Conservation (phyloP, 2,113 vertebrate genomes). For the Rafetus swinhoei region DNA sequence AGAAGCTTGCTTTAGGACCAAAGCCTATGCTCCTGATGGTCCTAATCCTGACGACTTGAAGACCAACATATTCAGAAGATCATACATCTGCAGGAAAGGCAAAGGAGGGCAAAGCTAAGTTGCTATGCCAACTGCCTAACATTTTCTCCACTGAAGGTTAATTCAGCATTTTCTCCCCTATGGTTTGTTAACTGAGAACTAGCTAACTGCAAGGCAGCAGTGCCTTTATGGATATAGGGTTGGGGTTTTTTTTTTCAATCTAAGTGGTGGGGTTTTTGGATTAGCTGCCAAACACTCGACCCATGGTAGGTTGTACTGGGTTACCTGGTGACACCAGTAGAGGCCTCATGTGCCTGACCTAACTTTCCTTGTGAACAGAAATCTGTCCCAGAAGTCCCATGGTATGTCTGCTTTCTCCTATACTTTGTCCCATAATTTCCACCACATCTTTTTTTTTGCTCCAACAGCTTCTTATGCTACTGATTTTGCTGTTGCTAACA, state of each 20-base stretch:
- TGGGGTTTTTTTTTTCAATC: too few species aligned
- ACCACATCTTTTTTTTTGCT: neutral
- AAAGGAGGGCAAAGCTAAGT: neutral
- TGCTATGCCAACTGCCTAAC: neutral
- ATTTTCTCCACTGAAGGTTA: neutral
- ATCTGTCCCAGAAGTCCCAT: neutral
- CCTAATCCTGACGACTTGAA: neutral
- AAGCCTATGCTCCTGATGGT: neutral
- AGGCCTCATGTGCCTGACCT: neutral
- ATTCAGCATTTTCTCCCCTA: neutral
- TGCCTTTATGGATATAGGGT: neutral
- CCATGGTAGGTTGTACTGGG: neutral
- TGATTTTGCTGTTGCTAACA: neutral
- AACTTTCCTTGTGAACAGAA: neutral
- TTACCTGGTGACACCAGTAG: neutral
- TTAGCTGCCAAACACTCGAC: neutral
- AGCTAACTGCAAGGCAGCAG: neutral
- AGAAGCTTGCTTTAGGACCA: neutral
- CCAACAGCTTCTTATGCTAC: neutral
- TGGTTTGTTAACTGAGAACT: neutral
- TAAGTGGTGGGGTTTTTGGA: neutral
- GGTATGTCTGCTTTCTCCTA: neutral
- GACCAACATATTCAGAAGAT: neutral
- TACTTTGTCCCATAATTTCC: neutral
- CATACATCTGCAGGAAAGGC: neutral